phyloP scores from a whole-genome alignment of 2,113 vertebrate genomes.

The Dasyornis broadbenti region DNA sequence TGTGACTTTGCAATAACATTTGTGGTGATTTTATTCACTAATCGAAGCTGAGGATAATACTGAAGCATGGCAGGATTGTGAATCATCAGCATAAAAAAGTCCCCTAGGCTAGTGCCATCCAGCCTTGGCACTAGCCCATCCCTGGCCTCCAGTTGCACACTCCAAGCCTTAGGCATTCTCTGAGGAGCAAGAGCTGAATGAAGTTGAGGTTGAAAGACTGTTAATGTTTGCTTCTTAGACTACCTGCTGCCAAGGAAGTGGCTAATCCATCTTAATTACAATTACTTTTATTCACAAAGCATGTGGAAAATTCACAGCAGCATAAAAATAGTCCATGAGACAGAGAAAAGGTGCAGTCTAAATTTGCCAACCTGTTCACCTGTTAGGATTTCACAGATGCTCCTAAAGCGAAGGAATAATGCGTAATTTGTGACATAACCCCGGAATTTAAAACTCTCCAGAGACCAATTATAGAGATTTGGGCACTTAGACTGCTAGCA shows the following conservation, averaged over 20 bases:
- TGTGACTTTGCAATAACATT: neutral
- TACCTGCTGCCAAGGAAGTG: neutral
- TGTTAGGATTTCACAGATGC: neutral
- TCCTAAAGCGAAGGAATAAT: neutral
- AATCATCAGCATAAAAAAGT: neutral
- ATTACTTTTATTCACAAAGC: neutral
- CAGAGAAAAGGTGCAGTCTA: neutral
- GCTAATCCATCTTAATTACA: slow-evolving; percentile 9
- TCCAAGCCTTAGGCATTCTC: neutral
- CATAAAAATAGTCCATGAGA: neutral
- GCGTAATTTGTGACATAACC: neutral
- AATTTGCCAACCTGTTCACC: neutral
- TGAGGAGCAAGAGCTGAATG: neutral
- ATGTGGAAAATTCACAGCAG: neutral
- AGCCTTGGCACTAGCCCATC: neutral
- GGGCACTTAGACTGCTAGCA: neutral
- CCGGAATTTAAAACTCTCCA: neutral
- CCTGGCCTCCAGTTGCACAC: neutral
- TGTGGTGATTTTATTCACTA: neutral
- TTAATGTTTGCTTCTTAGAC: neutral
- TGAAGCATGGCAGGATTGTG: neutral
- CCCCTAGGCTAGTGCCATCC: neutral
- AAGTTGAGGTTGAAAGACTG: neutral
- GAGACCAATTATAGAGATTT: slow-evolving; percentile 2
- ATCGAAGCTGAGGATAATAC: neutral